These are phyloP conservation scores for Phasianus colchicus DNA, from an alignment of 2,113 vertebrate genomes.

Conservation along the genomic window DNA sequence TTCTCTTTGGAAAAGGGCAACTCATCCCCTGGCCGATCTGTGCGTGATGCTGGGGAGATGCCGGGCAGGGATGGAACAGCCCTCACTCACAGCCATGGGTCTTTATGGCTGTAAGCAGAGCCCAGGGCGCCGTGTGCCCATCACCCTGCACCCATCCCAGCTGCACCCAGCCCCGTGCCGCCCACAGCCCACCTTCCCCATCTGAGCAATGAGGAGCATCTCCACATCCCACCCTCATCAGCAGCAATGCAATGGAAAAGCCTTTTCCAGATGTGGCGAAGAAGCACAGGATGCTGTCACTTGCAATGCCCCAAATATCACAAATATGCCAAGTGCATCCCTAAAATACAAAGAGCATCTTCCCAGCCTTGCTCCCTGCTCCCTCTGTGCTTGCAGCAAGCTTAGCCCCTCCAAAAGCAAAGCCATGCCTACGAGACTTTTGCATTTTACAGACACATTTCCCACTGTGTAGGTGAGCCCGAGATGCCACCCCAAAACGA, in stretches of 20 bases:
- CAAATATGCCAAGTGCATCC: fast-evolving
- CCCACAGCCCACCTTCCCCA: not conserved
- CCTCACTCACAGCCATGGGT: not conserved
- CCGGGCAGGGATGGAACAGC: constrained; percentile 17
- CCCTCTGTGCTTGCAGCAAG: not conserved
- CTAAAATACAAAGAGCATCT: not conserved
- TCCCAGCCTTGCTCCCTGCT: not conserved
- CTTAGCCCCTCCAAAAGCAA: not conserved
- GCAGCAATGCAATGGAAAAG: too few species aligned
- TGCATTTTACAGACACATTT: not conserved
- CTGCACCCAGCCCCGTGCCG: not conserved
- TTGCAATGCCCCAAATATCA: not conserved
- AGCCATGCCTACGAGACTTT: not conserved
- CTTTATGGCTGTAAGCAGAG: constrained; percentile 62
- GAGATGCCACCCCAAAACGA: not conserved
- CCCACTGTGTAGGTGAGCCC: not conserved
- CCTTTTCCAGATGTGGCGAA: not conserved
- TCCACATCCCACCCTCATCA: not conserved
- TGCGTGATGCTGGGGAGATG: not conserved
- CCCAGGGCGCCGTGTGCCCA: not conserved
- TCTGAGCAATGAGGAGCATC: not conserved
- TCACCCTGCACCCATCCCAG: constrained; percentile 37
- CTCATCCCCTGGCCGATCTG: not conserved
- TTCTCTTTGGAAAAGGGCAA: constrained; percentile 21
- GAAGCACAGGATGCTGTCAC: not conserved